These are phyloP conservation scores for Drosophila vallismaia DNA, from an alignment of 2,888 invertebrate species.

Conservation along the genomic window DNA sequence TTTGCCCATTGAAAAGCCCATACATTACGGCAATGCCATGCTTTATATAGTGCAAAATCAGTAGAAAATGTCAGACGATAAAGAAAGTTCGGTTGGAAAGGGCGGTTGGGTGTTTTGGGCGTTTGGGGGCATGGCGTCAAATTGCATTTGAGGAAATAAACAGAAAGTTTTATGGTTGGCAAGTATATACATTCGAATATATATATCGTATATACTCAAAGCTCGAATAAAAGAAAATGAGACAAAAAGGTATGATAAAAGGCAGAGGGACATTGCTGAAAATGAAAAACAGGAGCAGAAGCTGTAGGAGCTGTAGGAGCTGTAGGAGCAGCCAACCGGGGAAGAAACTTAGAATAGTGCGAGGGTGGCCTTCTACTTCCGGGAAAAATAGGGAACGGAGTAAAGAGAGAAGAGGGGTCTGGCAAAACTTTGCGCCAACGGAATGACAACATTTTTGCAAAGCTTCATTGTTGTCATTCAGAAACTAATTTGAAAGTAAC, in stretches of 20 bases:
- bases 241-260: constrained; percentile 58
- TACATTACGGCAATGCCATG: constrained; percentile 72
- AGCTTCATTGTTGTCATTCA: constrained; percentile 78
- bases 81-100: constrained; percentile 51
- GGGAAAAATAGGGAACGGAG: constrained; percentile 18
- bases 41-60: constrained; percentile 77
- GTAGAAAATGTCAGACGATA: constrained; percentile 75
- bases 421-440: constrained; percentile 73
- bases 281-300: constrained; percentile 58
- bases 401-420: constrained; percentile 17
- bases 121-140: constrained; percentile 51
- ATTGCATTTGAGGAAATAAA: constrained; percentile 78
- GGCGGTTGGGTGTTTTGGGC: neutral
- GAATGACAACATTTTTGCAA: constrained; percentile 81
- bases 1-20: constrained; percentile 57
- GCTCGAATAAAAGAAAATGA: constrained; percentile 20
- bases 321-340: constrained; percentile 28
- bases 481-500: constrained; percentile 81
- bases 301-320: constrained; percentile 24
- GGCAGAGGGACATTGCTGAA: constrained; percentile 50
- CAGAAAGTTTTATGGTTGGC: constrained; percentile 69
- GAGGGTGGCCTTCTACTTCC: constrained; percentile 1
- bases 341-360: constrained; percentile 4
- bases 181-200: constrained; percentile 39
- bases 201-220: constrained; percentile 14